A percentile compares a stretch with the other conserved stretches of the same genome.
Evolutionary conservation across 2,888 invertebrate genomes (phyloP).

Genomic region (Sinohyriopsis cumingii): DNA sequence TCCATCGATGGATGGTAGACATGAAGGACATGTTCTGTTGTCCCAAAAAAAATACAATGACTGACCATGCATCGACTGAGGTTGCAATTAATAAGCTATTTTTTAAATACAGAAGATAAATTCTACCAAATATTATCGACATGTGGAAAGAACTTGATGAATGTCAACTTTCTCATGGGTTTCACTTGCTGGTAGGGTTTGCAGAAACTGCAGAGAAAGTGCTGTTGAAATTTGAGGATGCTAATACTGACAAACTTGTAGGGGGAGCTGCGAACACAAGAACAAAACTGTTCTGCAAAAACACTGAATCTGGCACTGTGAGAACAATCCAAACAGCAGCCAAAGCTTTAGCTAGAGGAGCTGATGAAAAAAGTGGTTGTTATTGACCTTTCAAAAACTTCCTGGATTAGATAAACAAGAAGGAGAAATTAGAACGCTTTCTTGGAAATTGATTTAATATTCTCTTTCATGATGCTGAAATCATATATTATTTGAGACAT

Average conservation of each 20-base stretch:
- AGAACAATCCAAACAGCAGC: constrained; percentile 3
- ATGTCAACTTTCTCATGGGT: constrained; percentile 2
- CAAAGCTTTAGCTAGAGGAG: constrained; percentile 5
- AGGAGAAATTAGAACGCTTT: background rate
- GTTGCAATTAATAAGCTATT: constrained; percentile 5
- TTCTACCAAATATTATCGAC: constrained; percentile 6
- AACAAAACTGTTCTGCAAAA: constrained; percentile 1
- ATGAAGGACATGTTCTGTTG: background rate
- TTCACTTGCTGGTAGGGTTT: constrained; percentile 8
- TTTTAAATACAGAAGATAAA: background rate
- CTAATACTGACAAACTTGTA: background rate
- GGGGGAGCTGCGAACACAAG: constrained; percentile 1
- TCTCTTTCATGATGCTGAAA: too few relatives aligned
- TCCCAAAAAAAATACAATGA: constrained; percentile 12
- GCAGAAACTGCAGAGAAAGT: constrained; percentile 9
- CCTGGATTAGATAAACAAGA: constrained; percentile 3
- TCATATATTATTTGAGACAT: too few relatives aligned
- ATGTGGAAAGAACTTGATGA: constrained; percentile 6
- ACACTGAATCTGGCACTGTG: constrained; percentile 1
- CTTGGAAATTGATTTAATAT: too few relatives aligned
- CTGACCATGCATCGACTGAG: constrained; percentile 7
- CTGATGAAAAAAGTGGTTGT: constrained; percentile 5
- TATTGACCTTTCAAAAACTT: constrained; percentile 3
- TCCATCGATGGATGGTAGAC: background rate
- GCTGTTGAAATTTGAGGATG: constrained; percentile 1